Base-by-base conservation (phyloP, 2,113 vertebrate genomes). In the Salminus brasiliensis region DNA sequence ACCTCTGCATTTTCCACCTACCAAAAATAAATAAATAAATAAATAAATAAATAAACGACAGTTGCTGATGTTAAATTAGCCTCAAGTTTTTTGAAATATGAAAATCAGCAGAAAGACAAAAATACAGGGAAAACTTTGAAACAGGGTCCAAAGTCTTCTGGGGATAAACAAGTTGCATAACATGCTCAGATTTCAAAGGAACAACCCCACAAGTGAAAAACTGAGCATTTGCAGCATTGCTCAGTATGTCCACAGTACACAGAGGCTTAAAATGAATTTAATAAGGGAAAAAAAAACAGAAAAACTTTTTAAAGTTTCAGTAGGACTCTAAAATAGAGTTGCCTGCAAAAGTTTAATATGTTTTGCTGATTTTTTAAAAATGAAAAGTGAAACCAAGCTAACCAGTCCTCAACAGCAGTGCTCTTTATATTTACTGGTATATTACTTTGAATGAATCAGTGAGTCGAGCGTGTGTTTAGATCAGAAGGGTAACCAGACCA, bases 161-260 rank as follows among this genome's bases (percentile, higher is more conserved):
- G 39, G 45, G n/a, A 57, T 25, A 63, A 76, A 76, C 41, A 32
- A 39, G 66, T 47, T 63, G 74, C 49, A 30, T 72, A 55, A 76
- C n/a, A 1, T 29, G 29, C 34, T 27, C 43, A 16, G 15, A 49
- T 4, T 76, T 81, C 41, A 68, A 59, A 66, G 59, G 23, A 39
- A 8, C 11, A 23, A 16, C 73, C 45, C 57, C 41, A 47, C 41
- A 23, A 23, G 3, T 11, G 12, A 53, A 27, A 23, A 4, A 0
- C 16, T 23, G 32, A 23, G n/a, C 52, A 32, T 71, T 49, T 3
- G 30, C 12, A 5, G 12, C 27, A 21, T 27, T 57, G 41, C 72
- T 62, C 36, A 60, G 41, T 25, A 36, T 21, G 39, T 21, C 23
- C 60, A 66, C 7, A 21, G n/a, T 7, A 25, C 25, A 21, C 10